Evolutionary conservation across 2,113 vertebrate genomes (phyloP).

Genomic region (Saccopteryx leptura): DNA sequence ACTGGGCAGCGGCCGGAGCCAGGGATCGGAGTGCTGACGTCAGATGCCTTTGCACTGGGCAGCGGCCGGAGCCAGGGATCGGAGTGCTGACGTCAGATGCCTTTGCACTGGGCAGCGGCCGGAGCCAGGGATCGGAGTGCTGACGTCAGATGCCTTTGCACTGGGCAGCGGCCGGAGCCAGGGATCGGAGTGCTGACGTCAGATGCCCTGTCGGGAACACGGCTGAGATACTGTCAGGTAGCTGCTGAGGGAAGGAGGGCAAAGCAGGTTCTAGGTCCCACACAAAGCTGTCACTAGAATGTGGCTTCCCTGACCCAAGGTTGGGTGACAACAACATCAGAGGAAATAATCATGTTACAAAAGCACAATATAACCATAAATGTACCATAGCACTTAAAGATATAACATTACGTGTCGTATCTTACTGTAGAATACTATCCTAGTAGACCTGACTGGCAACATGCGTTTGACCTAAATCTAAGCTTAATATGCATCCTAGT

Average conservation of each 20-base stretch:
- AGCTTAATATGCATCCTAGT: constrained; percentile 15
- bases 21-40: no score
- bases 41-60: no score
- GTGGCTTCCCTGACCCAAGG: not conserved
- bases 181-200: no score
- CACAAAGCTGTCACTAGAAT: not conserved
- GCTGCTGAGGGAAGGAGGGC: not conserved
- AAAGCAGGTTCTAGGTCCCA: not conserved
- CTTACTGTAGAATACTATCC: not conserved
- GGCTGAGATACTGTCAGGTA: not conserved
- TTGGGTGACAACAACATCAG: not conserved
- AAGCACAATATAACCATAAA: not conserved
- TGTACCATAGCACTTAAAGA: not conserved
- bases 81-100: not conserved
- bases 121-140: no score
- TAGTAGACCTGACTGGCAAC: not conserved
- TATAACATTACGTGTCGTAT: not conserved
- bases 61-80: no score
- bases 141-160: no score
- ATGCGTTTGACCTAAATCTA: not conserved
- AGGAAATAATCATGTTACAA: not conserved
- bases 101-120: no score
- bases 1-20: no score
- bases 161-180: no score
- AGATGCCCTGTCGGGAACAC: not conserved